A percentile compares a stretch with the other conserved stretches of the same genome.
Evolutionary conservation across 2,888 invertebrate species (phyloP).

Genomic region (Tenthredo scrophulariae): DNA sequence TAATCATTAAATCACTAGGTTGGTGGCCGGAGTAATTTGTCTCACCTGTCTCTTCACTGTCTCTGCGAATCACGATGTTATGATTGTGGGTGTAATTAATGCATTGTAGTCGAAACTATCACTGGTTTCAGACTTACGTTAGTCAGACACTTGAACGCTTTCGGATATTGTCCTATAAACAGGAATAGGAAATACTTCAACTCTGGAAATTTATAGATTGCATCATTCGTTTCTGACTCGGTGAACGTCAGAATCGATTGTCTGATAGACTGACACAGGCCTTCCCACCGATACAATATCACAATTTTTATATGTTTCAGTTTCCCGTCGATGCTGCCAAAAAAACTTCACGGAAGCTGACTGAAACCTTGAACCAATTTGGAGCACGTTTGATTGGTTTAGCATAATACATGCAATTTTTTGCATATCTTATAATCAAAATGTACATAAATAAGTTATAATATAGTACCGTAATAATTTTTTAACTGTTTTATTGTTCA

Average conservation of each 20-base stretch:
- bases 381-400: constrained; percentile 81
- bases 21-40: background rate
- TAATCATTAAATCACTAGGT: constrained; percentile 1
- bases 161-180: background rate
- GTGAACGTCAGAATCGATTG: background rate
- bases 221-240: background rate
- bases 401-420: constrained; percentile 71
- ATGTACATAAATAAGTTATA: constrained; percentile 43
- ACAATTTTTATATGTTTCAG: constrained; percentile 74
- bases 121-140: background rate
- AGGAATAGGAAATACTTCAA: background rate
- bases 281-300: background rate
- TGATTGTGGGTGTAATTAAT: constrained; percentile 1
- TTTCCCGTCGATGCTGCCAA: constrained; percentile 80
- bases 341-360: constrained; percentile 79
- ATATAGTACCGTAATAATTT: background rate
- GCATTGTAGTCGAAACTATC: background rate
- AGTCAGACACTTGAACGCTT: background rate
- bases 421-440: constrained; percentile 32
- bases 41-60: background rate
- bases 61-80: background rate
- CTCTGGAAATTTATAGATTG: background rate
- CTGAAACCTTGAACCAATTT: constrained; percentile 81
- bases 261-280: background rate
- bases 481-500: background rate